phyloP scores from a whole-genome alignment of 2,888 invertebrate species.

The Pristionchus entomophagus region DNA sequence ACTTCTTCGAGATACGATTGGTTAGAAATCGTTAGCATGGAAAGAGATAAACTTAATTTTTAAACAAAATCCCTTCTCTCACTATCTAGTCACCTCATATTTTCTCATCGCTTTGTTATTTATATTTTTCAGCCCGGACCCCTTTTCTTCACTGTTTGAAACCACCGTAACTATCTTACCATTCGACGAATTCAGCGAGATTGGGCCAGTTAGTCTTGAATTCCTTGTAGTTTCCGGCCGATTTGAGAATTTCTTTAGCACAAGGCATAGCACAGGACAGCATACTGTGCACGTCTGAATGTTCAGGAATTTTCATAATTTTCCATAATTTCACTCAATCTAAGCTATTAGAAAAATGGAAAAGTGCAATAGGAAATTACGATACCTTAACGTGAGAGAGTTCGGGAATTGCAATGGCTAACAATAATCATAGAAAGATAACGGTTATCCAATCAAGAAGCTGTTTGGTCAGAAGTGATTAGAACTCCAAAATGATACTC shows the following conservation, averaged over 20 bases:
- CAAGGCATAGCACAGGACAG: not conserved
- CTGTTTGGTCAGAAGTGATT: no score
- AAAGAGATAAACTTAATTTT: no score
- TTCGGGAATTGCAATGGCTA: no score
- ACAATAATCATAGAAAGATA: no score
- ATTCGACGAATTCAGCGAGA: constrained; percentile 10
- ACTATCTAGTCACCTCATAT: no score
- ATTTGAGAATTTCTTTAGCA: not conserved
- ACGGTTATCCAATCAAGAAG: no score
- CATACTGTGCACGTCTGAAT: not conserved
- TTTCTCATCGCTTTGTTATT: not conserved
- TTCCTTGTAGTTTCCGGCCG: not conserved
- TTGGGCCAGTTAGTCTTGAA: not conserved
- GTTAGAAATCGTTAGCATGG: constrained; percentile 37
- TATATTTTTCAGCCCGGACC: no score
- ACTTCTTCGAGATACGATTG: constrained; percentile 20
- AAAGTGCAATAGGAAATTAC: no score
- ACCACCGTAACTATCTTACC: not conserved
- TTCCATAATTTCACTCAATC: not conserved
- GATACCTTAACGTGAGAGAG: no score
- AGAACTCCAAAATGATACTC: not conserved
- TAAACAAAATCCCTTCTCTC: no score
- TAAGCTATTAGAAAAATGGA: not conserved
- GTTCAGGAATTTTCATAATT: not conserved
- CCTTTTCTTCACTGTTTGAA: no score